Evolutionary conservation across 2,888 invertebrate species (phyloP).

Genomic region (Cryptophagus acutangulus): DNA sequence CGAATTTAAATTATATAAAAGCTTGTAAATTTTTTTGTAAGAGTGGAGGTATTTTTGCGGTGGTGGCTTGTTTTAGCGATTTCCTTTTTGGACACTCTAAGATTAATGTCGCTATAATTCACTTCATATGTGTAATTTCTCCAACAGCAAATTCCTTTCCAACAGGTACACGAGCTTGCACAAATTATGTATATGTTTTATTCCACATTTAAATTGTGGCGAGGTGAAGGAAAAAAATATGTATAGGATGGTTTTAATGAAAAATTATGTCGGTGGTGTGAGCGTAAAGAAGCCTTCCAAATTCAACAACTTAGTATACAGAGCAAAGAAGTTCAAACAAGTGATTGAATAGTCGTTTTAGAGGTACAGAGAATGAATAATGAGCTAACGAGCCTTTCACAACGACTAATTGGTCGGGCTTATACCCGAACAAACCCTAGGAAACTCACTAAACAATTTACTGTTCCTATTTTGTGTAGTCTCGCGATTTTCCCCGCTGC

Average conservation of each 20-base stretch:
- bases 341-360: conserved; percentile 37
- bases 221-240: too few species aligned
- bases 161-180: conserved; percentile 19
- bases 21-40: too few species aligned
- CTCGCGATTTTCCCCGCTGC: conserved; percentile 9
- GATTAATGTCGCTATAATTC: conserved; percentile 25
- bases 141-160: conserved; percentile 25
- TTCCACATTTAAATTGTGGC: too few species aligned
- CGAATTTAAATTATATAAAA: too few species aligned
- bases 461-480: conserved; percentile 22
- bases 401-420: conserved; percentile 39
- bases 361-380: conserved; percentile 38
- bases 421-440: conserved; percentile 35
- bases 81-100: too few species aligned
- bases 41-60: too few species aligned
- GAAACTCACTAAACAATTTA: conserved; percentile 39
- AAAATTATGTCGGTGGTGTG: too few species aligned
- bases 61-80: too few species aligned
- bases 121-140: conserved; percentile 26
- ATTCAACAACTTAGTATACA: too few species aligned
- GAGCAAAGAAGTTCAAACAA: conserved; percentile 32
- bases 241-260: too few species aligned
- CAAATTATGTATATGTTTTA: too few species aligned
- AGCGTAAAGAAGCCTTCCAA: conserved; percentile 8
- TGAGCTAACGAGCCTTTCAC: conserved; percentile 40